phyloP scores from a whole-genome alignment of 2,797 vertebrate genomes.

The Tiaroga cobitis region DNA sequence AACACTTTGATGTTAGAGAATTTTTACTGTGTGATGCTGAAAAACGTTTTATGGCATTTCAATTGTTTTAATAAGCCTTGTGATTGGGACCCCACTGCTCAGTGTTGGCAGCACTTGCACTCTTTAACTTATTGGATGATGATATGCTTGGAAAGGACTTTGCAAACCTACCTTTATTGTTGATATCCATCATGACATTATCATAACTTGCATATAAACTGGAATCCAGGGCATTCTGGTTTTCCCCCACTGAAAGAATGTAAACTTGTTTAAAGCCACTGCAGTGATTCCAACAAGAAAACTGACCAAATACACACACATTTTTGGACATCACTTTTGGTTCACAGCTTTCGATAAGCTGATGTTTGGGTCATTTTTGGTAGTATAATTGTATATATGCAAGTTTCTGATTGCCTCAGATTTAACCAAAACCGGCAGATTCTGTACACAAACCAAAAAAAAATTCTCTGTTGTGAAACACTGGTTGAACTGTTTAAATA shows the following conservation, averaged over 20 bases:
- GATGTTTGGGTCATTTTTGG: background rate
- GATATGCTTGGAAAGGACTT: background rate
- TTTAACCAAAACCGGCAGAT: background rate
- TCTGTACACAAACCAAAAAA: background rate
- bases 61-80: background rate
- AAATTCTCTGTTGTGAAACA: constrained; percentile 7
- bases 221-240: background rate
- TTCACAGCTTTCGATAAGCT: background rate
- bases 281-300: background rate
- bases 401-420: background rate
- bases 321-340: background rate
- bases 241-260: background rate
- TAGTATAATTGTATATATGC: background rate
- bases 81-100: background rate
- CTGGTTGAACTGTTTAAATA: background rate
- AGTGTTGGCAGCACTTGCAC: background rate
- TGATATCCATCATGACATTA: constrained; percentile 10
- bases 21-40: background rate
- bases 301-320: background rate
- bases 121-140: background rate
- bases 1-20: background rate
- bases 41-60: background rate
- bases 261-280: constrained; percentile 17
- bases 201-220: constrained; percentile 7
- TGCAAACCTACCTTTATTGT: background rate